Base-by-base conservation (phyloP, 2,113 vertebrate genomes). In the Chaetorhynchus papuensis region DNA sequence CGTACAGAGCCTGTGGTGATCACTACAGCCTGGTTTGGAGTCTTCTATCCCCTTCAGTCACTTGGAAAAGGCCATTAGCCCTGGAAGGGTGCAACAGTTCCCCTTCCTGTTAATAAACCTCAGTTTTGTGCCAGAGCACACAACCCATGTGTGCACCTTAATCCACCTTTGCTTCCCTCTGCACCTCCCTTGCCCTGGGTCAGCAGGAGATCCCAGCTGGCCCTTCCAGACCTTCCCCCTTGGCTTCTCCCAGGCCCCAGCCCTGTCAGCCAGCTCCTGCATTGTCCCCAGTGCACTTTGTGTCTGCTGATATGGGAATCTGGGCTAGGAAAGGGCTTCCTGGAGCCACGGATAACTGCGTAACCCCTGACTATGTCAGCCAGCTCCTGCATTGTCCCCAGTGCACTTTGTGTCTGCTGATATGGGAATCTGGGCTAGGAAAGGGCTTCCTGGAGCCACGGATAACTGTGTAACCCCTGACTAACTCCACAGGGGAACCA, bases 71-170 rank as follows among this genome's bases (percentile, higher is more conserved):
- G 7, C 7, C 4, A 1, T 18, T 39, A 69, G 45, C 28, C 69
- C 42, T 81, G 60, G 18, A 61, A 68, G 10, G 24, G 15, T 28
- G 71, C 54, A 76, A 64, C 17, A 6, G 14, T 42, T 53, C 33
- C 31, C 14, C 6, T 57, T 68, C 20, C 19, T 8, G 28, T 15
- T 33, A 23, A 17, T 9, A 50, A 80, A 26, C 23, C 13, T 18
- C n/a, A 15, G 0, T 16, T 74, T 59, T 60, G 24, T 53, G 35
- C 37, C 4, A 0, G 20, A 10, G 27, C 17, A 35, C 1, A 1
- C 39, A 47, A 7, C n/a, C 19, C 53, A 23, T 1, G 0, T 0
- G 4, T 10, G 13, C 7, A 19, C 44, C 9, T 18, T 28, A 47
- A 85, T 31, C 21, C 7, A 11, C 19, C 50, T 44, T 28, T 45